Base-by-base conservation (phyloP, 2,888 invertebrate species). In the Trachelus stipa region DNA sequence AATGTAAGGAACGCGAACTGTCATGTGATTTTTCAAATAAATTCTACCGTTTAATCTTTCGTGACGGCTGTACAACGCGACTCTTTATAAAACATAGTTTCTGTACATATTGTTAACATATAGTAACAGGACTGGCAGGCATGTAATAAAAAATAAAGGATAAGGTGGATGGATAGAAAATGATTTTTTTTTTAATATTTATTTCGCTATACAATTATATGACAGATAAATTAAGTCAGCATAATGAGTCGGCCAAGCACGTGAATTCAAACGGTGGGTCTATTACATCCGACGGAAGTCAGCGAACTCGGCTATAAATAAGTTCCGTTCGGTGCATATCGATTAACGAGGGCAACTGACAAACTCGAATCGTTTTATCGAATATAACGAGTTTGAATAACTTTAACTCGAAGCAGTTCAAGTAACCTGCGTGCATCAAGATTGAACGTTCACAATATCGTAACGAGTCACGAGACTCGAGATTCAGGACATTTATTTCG, bases 251-350 rank as follows among this genome's bases (percentile, higher is more conserved):
- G 15, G 4, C 40, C 23, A 56, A 56, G 40, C 40, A 56, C 40
- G 40, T 23, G 40, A 9, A 56, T 56, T 56, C 6, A 56, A 56
- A 56, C 23, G 15, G 40, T 23, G 23, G 23, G 23, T 56, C 40
- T 23, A 40, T 40, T 40, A 56, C 23, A 34, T 73, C 35, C 74
- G 35, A 34, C 34, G 74, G 34, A 73, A 34, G 74, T 73, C 74
- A 73, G 74, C 74, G 74, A 73, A 73, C 74, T 73, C 74, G 33
- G 23, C 35, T 73, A 73, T 73, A 73, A 73, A 73, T 73, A 73
- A 73, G 34, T 30, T 73, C 34, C 23, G 12, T 34, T 73, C 74
- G 12, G 12, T 73, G 34, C 74, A 35, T 33, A 73, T 73, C 35
- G 74, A 73, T 35, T 35, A 35, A 34, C 74, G 11, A 34, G 74